Evolutionary conservation across 2,797 vertebrate genomes (phyloP).

Genomic region (Brachymystax lenok): DNA sequence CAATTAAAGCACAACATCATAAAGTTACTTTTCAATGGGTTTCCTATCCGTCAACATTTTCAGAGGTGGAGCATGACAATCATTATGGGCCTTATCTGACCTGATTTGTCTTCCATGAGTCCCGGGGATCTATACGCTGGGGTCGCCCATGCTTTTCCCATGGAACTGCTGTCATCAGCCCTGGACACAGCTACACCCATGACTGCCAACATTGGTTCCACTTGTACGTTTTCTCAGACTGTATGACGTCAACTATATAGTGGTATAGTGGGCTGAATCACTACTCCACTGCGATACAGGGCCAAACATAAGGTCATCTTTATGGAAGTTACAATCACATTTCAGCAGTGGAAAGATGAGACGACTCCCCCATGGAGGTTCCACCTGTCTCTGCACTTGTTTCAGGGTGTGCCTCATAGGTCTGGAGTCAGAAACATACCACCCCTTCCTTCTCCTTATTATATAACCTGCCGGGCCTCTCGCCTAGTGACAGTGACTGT

Average conservation of each 20-base stretch:
- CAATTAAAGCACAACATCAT: background rate
- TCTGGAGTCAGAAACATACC: background rate
- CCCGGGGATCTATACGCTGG: background rate
- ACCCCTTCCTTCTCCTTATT: background rate
- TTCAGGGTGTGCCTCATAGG: background rate
- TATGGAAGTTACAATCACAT: too few species aligned
- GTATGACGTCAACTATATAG: constrained; percentile 13
- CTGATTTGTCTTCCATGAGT: background rate
- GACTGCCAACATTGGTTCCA: background rate
- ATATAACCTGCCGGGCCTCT: too few species aligned
- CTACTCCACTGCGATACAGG: background rate
- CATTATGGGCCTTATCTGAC: constrained; percentile 1
- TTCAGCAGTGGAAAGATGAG: background rate
- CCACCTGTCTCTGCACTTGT: constrained; percentile 1
- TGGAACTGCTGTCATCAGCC: constrained; percentile 8
- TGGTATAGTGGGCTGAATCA: background rate
- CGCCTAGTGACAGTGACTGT: too few species aligned
- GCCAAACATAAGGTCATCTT: background rate
- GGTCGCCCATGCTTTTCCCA: constrained; percentile 15
- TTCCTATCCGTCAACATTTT: background rate
- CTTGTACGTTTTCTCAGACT: constrained; percentile 4
- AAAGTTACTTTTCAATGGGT: background rate
- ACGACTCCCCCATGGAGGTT: background rate
- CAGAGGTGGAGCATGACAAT: constrained; percentile 1
- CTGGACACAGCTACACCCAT: background rate